These are phyloP conservation scores for Escarpia spicata DNA, from an alignment of 2,888 invertebrate genomes.

Conservation along the genomic window DNA sequence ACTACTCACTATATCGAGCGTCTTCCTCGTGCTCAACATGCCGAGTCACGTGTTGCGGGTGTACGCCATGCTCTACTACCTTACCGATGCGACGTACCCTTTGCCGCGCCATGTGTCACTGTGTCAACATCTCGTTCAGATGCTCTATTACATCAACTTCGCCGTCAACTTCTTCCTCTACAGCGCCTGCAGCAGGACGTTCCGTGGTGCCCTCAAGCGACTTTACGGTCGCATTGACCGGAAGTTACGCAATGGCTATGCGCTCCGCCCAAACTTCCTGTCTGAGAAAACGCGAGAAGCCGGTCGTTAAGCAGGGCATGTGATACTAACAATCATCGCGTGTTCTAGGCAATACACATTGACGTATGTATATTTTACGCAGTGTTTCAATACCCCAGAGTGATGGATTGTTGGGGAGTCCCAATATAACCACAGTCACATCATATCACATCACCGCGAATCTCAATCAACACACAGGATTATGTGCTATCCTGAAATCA, in stretches of 20 bases:
- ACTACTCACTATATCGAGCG: constrained; percentile 54
- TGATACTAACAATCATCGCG: background rate
- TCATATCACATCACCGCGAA: background rate
- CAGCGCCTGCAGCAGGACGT: constrained; percentile 35
- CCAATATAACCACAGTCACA: background rate
- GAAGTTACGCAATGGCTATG: background rate
- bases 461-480: background rate
- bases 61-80: constrained; percentile 21
- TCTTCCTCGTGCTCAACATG: constrained; percentile 54
- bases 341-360: background rate
- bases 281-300: background rate
- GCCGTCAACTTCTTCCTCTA: constrained; percentile 38
- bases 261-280: background rate
- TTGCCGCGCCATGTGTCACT: constrained; percentile 19
- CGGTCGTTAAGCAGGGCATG: background rate
- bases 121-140: constrained; percentile 37
- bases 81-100: background rate
- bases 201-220: constrained; percentile 30
- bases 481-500: background rate
- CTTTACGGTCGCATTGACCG: constrained; percentile 3
- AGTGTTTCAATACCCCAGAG: background rate
- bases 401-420: background rate
- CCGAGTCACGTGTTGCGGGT: constrained; percentile 54
- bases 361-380: background rate
- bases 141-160: constrained; percentile 37